These are phyloP conservation scores for Pseudopodoces humilis DNA, from an alignment of 2,113 vertebrate genomes.

Conservation along the genomic window DNA sequence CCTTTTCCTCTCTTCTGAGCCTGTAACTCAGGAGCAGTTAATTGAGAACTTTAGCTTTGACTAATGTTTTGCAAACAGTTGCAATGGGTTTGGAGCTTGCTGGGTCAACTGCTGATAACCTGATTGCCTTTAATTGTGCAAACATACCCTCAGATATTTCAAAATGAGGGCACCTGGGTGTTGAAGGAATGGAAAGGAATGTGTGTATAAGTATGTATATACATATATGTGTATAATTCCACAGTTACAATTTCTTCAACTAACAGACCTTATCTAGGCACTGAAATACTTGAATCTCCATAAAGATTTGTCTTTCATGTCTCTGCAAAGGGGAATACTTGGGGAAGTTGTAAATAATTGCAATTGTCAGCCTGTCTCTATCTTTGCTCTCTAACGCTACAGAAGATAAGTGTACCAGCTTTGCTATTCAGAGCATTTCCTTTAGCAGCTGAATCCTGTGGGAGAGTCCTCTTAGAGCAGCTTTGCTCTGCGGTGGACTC, in stretches of 20 bases:
- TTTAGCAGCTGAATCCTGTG: conserved; percentile 26
- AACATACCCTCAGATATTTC: neutral
- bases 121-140: neutral
- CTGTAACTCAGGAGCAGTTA: neutral
- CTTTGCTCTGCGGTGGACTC: neutral
- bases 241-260: neutral
- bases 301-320: neutral
- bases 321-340: neutral
- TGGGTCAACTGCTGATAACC: neutral
- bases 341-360: neutral
- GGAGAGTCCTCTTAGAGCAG: conserved; percentile 14
- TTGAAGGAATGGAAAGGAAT: neutral
- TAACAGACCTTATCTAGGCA: neutral
- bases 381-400: neutral
- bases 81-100: neutral
- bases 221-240: neutral
- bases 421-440: conserved; percentile 38
- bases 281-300: neutral
- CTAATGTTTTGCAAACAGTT: neutral
- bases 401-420: neutral
- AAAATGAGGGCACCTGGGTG: neutral
- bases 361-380: neutral
- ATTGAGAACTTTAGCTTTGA: neutral
- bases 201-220: neutral
- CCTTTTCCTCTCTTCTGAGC: neutral